Evolutionary conservation across 2,113 vertebrate genomes (phyloP), one percentile per base, ranked within the genome.

Genomic region (Ailurus styani): DNA sequence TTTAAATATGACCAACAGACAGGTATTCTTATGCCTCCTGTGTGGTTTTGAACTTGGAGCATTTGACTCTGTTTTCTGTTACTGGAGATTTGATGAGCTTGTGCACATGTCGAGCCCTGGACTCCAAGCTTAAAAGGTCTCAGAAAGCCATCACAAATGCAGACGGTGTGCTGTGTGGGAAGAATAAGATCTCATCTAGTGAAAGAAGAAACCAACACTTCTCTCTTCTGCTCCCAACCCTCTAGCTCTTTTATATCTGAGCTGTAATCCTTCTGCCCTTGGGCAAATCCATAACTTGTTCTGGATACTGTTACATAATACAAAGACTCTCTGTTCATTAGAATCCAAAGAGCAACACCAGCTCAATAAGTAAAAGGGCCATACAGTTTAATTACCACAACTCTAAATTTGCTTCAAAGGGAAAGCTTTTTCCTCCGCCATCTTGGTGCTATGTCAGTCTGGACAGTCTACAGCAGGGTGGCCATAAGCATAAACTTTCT

Each of bases 401-500:
- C 37, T 66, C 31, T 25, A 68, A 57, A 55, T 14, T 18, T 68
- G 15, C 45, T 85, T 47, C 62, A 37, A 29, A 93, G 42, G 40
- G 27, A 57, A 42, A 31, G 17, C 21, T 15, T 90, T 60, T 60
- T 9, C 37, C 14, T 70, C 37, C 9, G 13, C 18, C 62, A 27
- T 68, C n/a, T 85, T 83, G 37, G 25, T 81, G 68, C 25, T 25
- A 6, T 7, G 12, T 91, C 78, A 34, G 75, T 21, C 37, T 57
- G 25, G n/a, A 57, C 42, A 14, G 18, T 50, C 20, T 60, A 4
- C 37, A 64, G 13, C 1, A 0, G 18, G 29, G 2, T 3, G 1
- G 0, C 20, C 4, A 6, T 0, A 1, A 77, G 31, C 23, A 54
- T 45, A 14, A 18, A n/a, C 10, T 60, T 68, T 31, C 1, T 57